A percentile compares a stretch with the other conserved stretches of the same genome.
phyloP scores from a whole-genome alignment of 2,797 vertebrate species.

The Perdix hodgsoniae region DNA sequence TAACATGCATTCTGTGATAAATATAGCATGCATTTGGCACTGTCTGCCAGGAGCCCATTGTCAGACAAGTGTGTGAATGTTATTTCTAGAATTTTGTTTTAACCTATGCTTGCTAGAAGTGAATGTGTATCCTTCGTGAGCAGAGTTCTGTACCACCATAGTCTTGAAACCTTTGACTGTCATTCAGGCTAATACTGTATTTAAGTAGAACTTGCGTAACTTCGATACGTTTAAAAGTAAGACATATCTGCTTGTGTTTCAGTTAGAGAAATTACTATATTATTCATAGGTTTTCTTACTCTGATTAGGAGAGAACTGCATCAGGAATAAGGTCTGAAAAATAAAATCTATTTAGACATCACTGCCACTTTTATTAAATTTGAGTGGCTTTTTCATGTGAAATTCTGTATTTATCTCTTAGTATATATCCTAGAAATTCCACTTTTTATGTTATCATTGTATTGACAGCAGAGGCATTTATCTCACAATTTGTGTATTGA shows the following conservation, averaged over 20 bases:
- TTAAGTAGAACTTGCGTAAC: neutral
- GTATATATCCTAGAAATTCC: neutral
- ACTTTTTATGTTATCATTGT: neutral
- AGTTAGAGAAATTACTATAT: neutral
- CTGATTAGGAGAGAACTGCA: neutral
- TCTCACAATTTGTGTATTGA: neutral
- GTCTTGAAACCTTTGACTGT: neutral
- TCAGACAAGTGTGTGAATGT: neutral
- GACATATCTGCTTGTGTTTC: neutral
- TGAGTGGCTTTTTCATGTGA: neutral
- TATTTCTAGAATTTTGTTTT: neutral
- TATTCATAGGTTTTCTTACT: neutral
- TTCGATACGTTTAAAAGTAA: neutral
- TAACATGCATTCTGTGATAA: rapidly evolving
- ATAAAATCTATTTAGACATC: neutral
- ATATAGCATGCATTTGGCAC: neutral
- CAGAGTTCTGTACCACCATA: neutral
- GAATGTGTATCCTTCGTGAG: neutral
- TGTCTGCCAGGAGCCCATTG: neutral
- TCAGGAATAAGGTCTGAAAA: neutral
- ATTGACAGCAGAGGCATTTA: conserved; percentile 23
- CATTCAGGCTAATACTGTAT: neutral
- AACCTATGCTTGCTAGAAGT: neutral
- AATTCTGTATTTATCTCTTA: neutral
- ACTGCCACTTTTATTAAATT: neutral